Conservation (phyloP, 2,888 invertebrate species). For the Mechanitis messenoides region DNA sequence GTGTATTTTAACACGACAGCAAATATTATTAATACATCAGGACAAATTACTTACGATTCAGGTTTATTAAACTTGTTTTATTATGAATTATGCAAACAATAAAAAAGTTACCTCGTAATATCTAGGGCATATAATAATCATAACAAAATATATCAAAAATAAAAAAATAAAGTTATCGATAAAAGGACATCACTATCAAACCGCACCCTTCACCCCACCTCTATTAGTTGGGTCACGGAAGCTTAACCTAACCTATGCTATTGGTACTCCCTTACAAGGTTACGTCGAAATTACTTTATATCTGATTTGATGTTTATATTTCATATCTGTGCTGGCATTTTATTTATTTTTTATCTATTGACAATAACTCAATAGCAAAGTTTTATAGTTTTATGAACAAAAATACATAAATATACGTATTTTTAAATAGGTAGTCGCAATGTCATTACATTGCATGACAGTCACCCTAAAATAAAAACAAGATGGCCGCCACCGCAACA, state of each 20-base stretch:
- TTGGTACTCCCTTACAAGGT: conserved; percentile 36
- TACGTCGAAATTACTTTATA: conserved; percentile 24
- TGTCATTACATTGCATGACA: conserved; percentile 21
- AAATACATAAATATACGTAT: conserved; percentile 6
- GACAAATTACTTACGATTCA: conserved; percentile 22
- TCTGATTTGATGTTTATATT: conserved; percentile 10
- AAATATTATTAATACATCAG: conserved; percentile 19
- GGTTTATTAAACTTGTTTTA: conserved; percentile 17
- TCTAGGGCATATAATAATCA: background rate
- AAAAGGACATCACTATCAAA: conserved; percentile 34
- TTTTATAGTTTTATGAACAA: background rate
- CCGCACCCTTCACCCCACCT: conserved; percentile 47
- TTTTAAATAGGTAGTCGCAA: background rate
- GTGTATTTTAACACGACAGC: conserved; percentile 19
- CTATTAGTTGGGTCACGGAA: conserved; percentile 65
- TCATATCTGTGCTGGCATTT: background rate
- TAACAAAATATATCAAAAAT: background rate
- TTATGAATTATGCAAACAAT: conserved; percentile 4
- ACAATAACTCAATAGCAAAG: too few relatives aligned
- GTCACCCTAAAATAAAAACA: conserved; percentile 34
- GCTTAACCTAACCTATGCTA: conserved; percentile 53
- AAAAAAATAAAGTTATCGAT: conserved; percentile 10
- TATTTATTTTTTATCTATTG: too few relatives aligned
- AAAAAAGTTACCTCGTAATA: background rate
- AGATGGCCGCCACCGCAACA: conserved; percentile 37